phyloP scores from a whole-genome alignment of 1,140 invertebrate genomes.

The Drosophila melanogaster region DNA sequence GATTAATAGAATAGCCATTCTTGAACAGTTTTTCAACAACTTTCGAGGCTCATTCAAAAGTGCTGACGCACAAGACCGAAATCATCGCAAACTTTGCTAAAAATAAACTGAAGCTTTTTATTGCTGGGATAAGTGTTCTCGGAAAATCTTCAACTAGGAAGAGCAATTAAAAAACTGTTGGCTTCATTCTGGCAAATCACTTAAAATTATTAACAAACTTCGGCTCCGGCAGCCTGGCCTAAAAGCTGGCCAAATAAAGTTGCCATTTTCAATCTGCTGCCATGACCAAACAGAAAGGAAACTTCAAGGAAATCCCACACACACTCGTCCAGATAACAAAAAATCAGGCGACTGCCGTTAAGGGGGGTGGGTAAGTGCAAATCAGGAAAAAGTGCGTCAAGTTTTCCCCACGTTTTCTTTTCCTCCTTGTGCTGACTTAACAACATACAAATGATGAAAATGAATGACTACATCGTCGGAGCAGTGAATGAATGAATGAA shows the following conservation, averaged over 20 bases:
- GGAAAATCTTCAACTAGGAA: slow-evolving; percentile 7
- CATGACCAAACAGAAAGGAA: slow-evolving; percentile 36
- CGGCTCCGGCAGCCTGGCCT: slow-evolving; percentile 8
- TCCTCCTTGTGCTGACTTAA: slow-evolving; percentile 68
- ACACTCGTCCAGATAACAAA: slow-evolving; percentile 48
- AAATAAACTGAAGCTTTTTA: slow-evolving; percentile 5
- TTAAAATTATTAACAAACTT: slow-evolving; percentile 75
- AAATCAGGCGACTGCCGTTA: slow-evolving; percentile 47
- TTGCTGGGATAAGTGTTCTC: slow-evolving; percentile 10
- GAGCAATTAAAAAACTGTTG: slow-evolving; percentile 66
- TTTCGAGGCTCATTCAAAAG: background rate
- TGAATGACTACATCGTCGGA: slow-evolving; percentile 73
- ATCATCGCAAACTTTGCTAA: background rate
- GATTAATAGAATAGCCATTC: background rate
- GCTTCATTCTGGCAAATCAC: slow-evolving; percentile 63
- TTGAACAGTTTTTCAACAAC: background rate
- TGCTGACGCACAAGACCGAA: slow-evolving; percentile 15
- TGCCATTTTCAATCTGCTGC: slow-evolving; percentile 35
- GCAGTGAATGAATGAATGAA: slow-evolving; percentile 55
- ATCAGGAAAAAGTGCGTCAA: slow-evolving; percentile 74
- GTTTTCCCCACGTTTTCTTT: slow-evolving; percentile 32
- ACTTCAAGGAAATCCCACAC: slow-evolving; percentile 42
- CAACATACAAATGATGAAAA: slow-evolving; percentile 82
- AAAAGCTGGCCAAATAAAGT: slow-evolving; percentile 36
- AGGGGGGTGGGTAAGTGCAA: slow-evolving; percentile 57